phyloP scores from a whole-genome alignment of 2,113 vertebrate species.

The Leucosticte australis region DNA sequence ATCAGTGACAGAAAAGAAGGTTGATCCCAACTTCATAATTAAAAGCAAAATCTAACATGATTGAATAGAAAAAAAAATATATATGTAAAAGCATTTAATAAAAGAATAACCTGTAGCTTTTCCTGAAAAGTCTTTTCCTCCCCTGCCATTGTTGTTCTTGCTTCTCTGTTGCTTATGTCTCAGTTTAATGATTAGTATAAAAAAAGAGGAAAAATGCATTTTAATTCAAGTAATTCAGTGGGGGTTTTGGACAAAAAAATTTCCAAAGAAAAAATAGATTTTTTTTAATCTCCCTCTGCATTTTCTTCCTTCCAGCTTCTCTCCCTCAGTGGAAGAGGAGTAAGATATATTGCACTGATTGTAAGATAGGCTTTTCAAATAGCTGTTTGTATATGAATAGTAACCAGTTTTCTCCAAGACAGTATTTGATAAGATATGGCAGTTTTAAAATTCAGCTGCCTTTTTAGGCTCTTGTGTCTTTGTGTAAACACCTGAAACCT shows the following conservation, averaged over 20 bases:
- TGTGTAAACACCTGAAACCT: background rate
- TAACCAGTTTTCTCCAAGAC: background rate
- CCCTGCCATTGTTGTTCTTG: background rate
- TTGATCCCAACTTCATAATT: background rate
- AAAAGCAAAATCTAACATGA: background rate
- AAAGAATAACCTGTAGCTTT: background rate
- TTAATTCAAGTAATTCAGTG: background rate
- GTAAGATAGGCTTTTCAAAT: background rate
- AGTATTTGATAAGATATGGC: background rate
- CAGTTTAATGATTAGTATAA: background rate
- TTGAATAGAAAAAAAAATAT: background rate
- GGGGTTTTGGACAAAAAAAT: fast-evolving
- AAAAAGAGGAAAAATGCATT: background rate
- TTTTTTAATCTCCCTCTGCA: background rate
- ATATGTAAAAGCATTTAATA: background rate
- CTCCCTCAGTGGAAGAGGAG: background rate
- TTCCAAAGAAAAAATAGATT: background rate
- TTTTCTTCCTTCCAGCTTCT: background rate
- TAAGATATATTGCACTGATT: background rate
- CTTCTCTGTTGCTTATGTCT: background rate
- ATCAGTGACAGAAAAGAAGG: background rate
- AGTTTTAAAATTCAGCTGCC: background rate
- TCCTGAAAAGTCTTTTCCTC: background rate
- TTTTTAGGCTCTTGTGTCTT: background rate
- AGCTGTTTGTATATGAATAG: background rate